phyloP scores from a whole-genome alignment of 2,888 invertebrate genomes.

The Laothoe populi region DNA sequence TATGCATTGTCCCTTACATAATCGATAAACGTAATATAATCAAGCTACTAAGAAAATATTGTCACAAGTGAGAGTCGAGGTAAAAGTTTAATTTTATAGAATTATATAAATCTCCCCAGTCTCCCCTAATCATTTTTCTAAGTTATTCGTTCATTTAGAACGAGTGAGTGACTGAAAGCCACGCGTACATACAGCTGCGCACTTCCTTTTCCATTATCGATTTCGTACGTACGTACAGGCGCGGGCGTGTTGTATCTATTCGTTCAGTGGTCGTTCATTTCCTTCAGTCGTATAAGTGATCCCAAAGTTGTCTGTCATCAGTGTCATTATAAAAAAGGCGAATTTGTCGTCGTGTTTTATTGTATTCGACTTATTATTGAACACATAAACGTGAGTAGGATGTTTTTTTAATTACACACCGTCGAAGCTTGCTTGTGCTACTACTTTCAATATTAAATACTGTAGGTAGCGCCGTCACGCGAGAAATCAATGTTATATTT shows the following conservation, averaged over 20 bases:
- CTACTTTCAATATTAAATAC: neutral
- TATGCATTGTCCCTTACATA: too few relatives aligned
- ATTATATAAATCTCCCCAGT: too few relatives aligned
- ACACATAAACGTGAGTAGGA: constrained; percentile 14
- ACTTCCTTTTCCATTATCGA: constrained; percentile 9
- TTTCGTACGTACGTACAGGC: neutral
- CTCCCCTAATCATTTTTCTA: too few relatives aligned
- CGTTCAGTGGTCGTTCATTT: neutral
- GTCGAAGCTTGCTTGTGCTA: neutral
- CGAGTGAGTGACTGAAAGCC: constrained; percentile 10
- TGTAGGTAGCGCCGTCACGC: neutral
- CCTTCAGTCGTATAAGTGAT: constrained; percentile 19
- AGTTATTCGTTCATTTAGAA: neutral
- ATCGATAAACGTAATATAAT: too few relatives aligned
- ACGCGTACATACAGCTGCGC: neutral
- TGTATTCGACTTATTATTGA: neutral
- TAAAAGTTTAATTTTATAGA: too few relatives aligned
- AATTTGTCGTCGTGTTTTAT: constrained; percentile 39
- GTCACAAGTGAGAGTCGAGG: too few relatives aligned
- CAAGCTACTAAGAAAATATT: too few relatives aligned
- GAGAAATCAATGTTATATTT: neutral
- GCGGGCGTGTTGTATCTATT: neutral
- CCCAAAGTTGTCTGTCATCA: constrained; percentile 22
- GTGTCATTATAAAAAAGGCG: constrained; percentile 43
- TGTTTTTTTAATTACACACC: neutral